Conservation (phyloP, 2,797 vertebrate genomes). For the Loris lydekkerianus region DNA sequence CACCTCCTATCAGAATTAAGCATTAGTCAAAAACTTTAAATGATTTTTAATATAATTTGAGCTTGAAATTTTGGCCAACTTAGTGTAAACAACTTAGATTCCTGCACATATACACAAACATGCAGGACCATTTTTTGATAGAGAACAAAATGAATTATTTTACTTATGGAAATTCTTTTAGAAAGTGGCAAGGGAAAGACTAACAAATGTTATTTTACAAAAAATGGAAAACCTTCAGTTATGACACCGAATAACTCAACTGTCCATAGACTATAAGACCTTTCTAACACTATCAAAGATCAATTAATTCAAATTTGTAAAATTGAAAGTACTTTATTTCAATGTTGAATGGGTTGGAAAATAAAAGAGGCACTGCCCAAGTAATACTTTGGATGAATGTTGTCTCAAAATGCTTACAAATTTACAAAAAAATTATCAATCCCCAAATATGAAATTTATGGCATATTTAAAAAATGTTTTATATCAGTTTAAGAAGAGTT, state of each 20-base stretch:
- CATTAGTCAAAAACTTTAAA: neutral
- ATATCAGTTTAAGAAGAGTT: neutral
- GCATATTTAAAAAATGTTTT: neutral
- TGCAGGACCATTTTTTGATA: neutral
- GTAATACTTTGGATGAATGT: neutral
- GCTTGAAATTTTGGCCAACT: neutral
- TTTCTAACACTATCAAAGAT: neutral
- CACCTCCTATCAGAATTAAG: neutral
- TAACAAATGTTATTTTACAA: neutral
- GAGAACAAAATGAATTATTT: neutral
- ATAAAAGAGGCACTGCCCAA: neutral
- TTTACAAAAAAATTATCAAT: neutral
- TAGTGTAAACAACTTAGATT: neutral
- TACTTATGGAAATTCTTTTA: neutral
- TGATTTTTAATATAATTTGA: conserved; percentile 11
- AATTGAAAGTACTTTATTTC: neutral
- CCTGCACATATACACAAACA: neutral
- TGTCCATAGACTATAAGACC: neutral
- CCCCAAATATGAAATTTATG: neutral
- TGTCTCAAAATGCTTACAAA: neutral
- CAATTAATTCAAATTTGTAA: neutral
- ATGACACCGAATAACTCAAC: neutral
- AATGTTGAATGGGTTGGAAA: neutral
- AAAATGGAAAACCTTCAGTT: neutral
- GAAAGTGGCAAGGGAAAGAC: neutral